Evolutionary conservation across 2,113 vertebrate genomes (phyloP).

Genomic region (Zosterops pallidus): DNA sequence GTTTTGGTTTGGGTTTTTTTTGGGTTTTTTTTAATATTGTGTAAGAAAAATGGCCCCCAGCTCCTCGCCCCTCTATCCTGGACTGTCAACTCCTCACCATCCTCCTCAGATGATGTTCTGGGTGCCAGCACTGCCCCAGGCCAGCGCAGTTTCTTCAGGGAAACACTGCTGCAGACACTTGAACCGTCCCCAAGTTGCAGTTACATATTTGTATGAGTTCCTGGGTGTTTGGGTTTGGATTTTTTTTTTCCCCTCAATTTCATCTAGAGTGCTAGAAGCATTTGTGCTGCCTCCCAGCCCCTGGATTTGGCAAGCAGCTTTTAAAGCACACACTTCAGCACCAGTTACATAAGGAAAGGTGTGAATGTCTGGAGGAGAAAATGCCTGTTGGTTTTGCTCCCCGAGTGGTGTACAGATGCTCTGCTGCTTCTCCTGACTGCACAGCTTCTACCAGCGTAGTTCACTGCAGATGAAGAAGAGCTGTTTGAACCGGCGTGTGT

Average conservation of each 20-base stretch:
- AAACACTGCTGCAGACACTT: background rate
- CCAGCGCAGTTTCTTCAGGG: background rate
- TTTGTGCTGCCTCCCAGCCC: constrained; percentile 6
- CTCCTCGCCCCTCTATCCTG: background rate
- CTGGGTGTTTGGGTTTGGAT: background rate
- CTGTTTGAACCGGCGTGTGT: rapidly evolving
- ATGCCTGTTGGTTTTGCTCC: background rate
- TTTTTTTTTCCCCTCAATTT: background rate
- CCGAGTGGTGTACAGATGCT: background rate
- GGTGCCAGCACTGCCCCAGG: background rate
- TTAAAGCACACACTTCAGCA: background rate
- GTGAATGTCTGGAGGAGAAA: constrained; percentile 29
- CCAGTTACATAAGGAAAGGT: constrained; percentile 20
- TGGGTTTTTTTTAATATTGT: background rate
- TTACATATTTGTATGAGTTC: rapidly evolving
- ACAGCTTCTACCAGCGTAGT: background rate
- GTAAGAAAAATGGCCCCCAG: background rate
- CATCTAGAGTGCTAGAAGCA: background rate
- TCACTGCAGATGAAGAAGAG: background rate
- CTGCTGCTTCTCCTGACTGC: background rate
- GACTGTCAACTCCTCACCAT: background rate
- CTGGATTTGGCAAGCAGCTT: background rate
- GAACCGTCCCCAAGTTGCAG: background rate
- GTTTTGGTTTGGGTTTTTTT: background rate
- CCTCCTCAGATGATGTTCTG: background rate